These are phyloP conservation scores for Drosophila punjabiensis DNA, from an alignment of 1,140 invertebrate species.

Conservation along the genomic window DNA sequence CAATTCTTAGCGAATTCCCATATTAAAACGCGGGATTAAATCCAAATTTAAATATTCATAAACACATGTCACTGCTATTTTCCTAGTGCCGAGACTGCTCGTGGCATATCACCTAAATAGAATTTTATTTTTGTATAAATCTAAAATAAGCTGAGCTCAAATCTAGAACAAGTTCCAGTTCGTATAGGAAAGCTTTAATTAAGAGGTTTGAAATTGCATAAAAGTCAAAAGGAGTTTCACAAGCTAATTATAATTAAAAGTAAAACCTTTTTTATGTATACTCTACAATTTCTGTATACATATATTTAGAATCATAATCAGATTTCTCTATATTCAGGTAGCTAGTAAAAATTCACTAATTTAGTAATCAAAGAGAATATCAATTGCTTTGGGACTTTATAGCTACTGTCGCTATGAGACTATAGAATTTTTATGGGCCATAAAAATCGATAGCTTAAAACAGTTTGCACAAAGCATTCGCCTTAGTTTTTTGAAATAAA, in stretches of 20 bases:
- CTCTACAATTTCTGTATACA: not conserved
- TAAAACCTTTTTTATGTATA: not conserved
- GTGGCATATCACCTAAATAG: not conserved
- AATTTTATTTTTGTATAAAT: slow-evolving; percentile 4
- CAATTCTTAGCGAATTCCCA: not conserved
- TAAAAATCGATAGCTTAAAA: slow-evolving; percentile 3
- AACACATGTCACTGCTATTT: not conserved
- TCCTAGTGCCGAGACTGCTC: not conserved
- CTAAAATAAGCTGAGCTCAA: not conserved
- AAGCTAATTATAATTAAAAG: not conserved
- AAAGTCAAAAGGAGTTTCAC: not conserved
- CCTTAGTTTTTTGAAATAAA: not conserved
- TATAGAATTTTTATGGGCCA: slow-evolving; percentile 28
- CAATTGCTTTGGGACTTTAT: slow-evolving; percentile 7
- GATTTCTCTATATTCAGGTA: not conserved
- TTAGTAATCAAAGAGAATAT: not conserved
- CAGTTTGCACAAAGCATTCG: not conserved
- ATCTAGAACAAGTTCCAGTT: slow-evolving; percentile 12
- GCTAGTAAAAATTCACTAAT: not conserved
- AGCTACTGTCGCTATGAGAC: not conserved
- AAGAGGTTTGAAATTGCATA: not conserved
- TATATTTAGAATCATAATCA: not conserved
- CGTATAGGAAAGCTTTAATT: too few species aligned
- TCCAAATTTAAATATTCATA: slow-evolving; percentile 15
- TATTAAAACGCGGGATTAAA: not conserved